Conservation (phyloP, 2,797 vertebrate species). For the Thamnophis elegans region DNA sequence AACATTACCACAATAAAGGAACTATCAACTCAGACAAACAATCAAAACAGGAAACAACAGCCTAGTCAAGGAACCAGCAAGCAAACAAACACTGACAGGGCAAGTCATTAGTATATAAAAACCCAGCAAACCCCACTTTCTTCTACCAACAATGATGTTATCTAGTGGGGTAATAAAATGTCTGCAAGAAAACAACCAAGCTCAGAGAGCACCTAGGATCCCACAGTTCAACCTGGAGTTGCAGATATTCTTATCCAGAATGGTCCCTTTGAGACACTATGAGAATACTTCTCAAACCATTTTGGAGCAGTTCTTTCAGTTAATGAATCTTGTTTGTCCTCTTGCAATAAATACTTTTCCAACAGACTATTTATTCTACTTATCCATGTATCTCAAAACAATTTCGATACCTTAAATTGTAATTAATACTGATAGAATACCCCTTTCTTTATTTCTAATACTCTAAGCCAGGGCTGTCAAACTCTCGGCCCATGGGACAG, state of each 20-base stretch:
- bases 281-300: not conserved
- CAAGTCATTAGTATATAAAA: not conserved
- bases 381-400: not conserved
- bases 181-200: not conserved
- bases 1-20: not conserved
- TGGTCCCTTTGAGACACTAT: not conserved
- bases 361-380: not conserved
- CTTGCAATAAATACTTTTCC: not conserved
- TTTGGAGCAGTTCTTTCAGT: not conserved
- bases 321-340: not conserved
- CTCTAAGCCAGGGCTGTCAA: not conserved
- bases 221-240: not conserved
- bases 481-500: rapidly evolving
- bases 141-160: not conserved
- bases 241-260: not conserved
- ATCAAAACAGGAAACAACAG: not conserved
- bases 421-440: not conserved
- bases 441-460: not conserved
- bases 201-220: not conserved
- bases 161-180: not conserved
- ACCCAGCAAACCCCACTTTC: not conserved
- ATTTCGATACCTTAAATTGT: not conserved
- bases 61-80: not conserved
- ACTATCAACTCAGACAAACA: not conserved
- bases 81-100: not conserved